phyloP scores from a whole-genome alignment of 2,113 vertebrate species.

The Phyllostomus hastatus region DNA sequence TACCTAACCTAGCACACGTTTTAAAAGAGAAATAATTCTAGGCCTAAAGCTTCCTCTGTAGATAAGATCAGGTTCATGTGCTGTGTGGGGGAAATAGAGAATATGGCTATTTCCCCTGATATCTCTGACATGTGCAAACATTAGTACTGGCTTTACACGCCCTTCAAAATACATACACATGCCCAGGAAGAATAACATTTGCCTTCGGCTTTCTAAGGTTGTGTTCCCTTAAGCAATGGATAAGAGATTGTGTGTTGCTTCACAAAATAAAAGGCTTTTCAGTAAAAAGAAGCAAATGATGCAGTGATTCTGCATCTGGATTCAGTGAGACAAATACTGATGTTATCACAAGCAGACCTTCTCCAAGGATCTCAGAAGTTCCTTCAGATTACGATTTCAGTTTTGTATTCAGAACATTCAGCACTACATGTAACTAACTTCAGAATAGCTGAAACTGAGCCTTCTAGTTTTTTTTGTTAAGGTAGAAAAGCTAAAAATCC shows the following conservation, averaged over 20 bases:
- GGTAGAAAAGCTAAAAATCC: background rate
- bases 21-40: background rate
- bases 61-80: background rate
- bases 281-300: background rate
- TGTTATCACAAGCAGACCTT: background rate
- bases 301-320: background rate
- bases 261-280: constrained; percentile 31
- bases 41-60: background rate
- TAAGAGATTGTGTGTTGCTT: background rate
- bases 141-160: background rate
- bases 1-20: background rate
- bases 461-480: background rate
- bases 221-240: background rate
- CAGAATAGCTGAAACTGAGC: background rate
- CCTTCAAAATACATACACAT: background rate
- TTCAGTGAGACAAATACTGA: background rate
- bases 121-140: background rate
- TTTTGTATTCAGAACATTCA: background rate
- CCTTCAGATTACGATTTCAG: background rate
- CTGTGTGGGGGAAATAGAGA: background rate
- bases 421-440: background rate
- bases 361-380: background rate
- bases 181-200: background rate
- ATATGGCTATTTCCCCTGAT: background rate
- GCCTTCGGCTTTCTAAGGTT: background rate